Evolutionary conservation across 1,140 invertebrate species (phyloP).

Genomic region (Ips typographus): DNA sequence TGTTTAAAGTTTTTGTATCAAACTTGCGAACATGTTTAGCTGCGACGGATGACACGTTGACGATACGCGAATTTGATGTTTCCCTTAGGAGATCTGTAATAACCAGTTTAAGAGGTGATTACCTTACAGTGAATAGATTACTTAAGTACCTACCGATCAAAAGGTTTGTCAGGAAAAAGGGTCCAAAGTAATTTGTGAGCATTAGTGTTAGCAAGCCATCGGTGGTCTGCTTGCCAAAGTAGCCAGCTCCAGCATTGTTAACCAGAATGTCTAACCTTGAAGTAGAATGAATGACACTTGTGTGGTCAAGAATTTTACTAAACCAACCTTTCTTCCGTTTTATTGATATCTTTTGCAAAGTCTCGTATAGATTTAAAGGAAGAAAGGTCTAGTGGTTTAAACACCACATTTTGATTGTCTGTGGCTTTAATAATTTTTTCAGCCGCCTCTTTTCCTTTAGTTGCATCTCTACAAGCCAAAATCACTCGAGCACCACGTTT

Average conservation of each 20-base stretch:
- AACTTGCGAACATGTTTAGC: slow-evolving; percentile 2
- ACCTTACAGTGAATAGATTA: too few relatives aligned
- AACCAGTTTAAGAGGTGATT: too few relatives aligned
- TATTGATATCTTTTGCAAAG: slow-evolving; percentile 56
- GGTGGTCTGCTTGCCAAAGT: slow-evolving; percentile 46
- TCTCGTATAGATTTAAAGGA: slow-evolving; percentile 55
- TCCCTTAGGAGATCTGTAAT: slow-evolving; percentile 48
- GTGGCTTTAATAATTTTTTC: slow-evolving; percentile 46
- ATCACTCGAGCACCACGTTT: slow-evolving; percentile 61
- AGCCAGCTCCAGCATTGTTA: slow-evolving; percentile 57
- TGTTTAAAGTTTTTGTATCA: slow-evolving; percentile 22
- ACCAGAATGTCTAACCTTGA: slow-evolving; percentile 65
- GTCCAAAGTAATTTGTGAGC: slow-evolving; percentile 65
- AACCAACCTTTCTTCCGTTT: slow-evolving; percentile 52
- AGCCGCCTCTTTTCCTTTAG: slow-evolving; percentile 66
- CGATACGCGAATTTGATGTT: slow-evolving; percentile 31
- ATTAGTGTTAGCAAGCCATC: slow-evolving; percentile 60
- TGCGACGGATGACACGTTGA: slow-evolving; percentile 29
- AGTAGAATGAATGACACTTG: neutral
- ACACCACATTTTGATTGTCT: slow-evolving; percentile 31
- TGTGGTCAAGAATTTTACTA: neutral
- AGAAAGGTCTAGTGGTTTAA: slow-evolving; percentile 51
- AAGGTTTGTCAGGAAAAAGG: slow-evolving; percentile 64
- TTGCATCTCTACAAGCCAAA: slow-evolving; percentile 61
- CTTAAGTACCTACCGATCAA: slow-evolving; percentile 54